A percentile compares a stretch with the other conserved stretches of the same genome.
These are phyloP conservation scores for Eupithecia subfuscata DNA, from an alignment of 2,888 invertebrate genomes.

Conservation along the genomic window DNA sequence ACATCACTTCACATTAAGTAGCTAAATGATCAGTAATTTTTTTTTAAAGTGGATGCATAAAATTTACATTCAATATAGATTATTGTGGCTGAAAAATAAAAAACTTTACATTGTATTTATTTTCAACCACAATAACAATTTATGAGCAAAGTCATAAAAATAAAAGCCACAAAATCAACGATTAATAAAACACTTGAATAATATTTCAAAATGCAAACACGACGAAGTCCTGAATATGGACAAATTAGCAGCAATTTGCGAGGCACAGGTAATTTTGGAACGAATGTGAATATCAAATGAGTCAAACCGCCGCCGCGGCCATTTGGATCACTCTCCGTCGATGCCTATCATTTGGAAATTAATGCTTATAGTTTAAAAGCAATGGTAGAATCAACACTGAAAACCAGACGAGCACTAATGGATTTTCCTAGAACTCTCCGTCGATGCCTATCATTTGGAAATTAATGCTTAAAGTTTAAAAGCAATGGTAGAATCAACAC, in stretches of 20 bases:
- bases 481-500: constrained; percentile 48
- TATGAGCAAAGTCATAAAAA: neutral
- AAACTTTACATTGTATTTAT: neutral
- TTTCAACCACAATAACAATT: neutral
- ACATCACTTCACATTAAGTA: too few species aligned
- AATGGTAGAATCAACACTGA: constrained; percentile 44
- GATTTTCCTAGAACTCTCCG: constrained; percentile 66
- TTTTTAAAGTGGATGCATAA: too few species aligned
- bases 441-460: constrained; percentile 74
- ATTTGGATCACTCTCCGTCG: constrained; percentile 76
- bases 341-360: constrained; percentile 77
- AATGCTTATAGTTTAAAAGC: constrained; percentile 69
- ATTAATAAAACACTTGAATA: constrained; percentile 3
- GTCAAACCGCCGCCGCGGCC: constrained; percentile 67
- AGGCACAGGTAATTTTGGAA: constrained; percentile 61
- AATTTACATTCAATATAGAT: too few species aligned
- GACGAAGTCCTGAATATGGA: constrained; percentile 63
- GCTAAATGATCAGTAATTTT: too few species aligned
- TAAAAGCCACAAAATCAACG: neutral
- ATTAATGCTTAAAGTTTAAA: constrained; percentile 72
- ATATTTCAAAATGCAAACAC: constrained; percentile 23
- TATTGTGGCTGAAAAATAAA: too few species aligned
- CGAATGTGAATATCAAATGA: constrained; percentile 81
- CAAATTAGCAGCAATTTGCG: constrained; percentile 77
- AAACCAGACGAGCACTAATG: neutral